Percentiles rank a stretch among this genome's conserved stretches.
phyloP scores from a whole-genome alignment of 2,888 invertebrate genomes.

The Drosophila infuscata region DNA sequence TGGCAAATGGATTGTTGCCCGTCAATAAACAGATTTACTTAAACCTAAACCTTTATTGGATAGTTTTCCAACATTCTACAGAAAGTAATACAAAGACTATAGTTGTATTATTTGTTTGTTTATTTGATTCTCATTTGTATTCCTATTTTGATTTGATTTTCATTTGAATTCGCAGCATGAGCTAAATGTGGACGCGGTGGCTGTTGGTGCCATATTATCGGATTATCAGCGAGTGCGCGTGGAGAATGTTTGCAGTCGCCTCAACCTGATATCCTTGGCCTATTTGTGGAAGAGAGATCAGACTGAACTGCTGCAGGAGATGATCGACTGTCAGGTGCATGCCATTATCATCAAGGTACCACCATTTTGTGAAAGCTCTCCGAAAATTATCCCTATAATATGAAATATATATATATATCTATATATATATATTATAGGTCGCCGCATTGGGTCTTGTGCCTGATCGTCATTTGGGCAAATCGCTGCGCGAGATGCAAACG shows the following conservation, averaged over 20 bases:
- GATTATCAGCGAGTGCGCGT: conserved; percentile 99
- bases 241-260: conserved; percentile 98
- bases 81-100: neutral
- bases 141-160: neutral
- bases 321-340: conserved; percentile 96
- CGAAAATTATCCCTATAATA: too few relatives aligned
- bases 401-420: too few relatives aligned
- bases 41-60: too few relatives aligned
- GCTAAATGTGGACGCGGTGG: conserved; percentile 94
- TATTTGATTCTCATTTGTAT: neutral
- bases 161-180: conserved; percentile 84
- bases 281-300: conserved; percentile 99
- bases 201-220: conserved; percentile 98
- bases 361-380: too few relatives aligned
- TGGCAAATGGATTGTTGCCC: neutral
- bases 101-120: neutral
- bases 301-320: conserved; percentile 96
- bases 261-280: conserved; percentile 94
- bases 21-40: neutral
- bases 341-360: conserved; percentile 98
- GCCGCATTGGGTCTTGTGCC: conserved; percentile 97
- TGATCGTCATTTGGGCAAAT: conserved; percentile 93
- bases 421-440: conserved; percentile 80
- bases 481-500: conserved; percentile 93
- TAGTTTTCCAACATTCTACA: neutral